phyloP scores from a whole-genome alignment of 92 coral and sea anemone species.

The Porites rus region DNA sequence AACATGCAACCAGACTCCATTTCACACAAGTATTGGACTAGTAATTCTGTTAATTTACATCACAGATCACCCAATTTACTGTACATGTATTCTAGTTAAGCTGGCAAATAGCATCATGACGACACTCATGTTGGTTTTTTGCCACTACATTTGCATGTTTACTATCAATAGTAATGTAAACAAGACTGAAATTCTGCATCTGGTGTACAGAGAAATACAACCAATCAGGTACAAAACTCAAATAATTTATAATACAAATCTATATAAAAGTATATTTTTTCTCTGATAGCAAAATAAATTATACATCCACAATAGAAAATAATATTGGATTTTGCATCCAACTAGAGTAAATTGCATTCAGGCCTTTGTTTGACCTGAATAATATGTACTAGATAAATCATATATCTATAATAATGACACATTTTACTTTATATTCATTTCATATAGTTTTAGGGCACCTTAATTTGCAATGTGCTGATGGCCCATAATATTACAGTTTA shows the following conservation, averaged over 20 bases:
- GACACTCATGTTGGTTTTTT: too few species aligned
- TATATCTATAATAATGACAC: background rate
- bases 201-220: too few species aligned
- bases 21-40: too few species aligned
- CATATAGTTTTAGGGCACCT: background rate
- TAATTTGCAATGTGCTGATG: background rate
- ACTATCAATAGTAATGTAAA: too few species aligned
- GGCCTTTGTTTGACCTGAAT: background rate
- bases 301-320: constrained; percentile 29
- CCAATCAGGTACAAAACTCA: background rate
- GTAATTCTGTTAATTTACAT: too few species aligned
- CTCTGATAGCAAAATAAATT: constrained; percentile 34
- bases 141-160: too few species aligned
- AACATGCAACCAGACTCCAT: too few species aligned
- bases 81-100: too few species aligned
- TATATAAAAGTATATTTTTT: constrained; percentile 22
- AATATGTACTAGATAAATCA: background rate
- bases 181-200: too few species aligned
- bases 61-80: too few species aligned
- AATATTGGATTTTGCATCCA: constrained; percentile 8
- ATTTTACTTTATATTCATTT: background rate
- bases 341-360: background rate
- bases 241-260: background rate
- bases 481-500: background rate
- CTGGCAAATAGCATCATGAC: too few species aligned